A percentile compares a stretch with the other conserved stretches of the same genome.
Evolutionary conservation across 2,113 vertebrate species (phyloP).

Genomic region (Oncorhynchus nerka): DNA sequence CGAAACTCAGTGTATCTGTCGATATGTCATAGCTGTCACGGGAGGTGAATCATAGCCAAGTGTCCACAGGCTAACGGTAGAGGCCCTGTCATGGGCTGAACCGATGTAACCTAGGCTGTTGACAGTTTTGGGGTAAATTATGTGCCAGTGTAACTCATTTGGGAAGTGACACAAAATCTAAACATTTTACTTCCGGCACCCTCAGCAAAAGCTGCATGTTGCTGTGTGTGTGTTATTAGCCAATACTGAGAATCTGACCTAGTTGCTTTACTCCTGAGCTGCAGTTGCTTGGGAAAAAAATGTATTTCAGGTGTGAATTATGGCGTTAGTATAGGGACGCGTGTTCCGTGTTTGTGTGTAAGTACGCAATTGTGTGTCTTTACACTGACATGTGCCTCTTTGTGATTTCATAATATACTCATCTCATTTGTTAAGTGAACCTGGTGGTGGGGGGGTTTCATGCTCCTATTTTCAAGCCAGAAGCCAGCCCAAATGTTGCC

Average conservation of each 20-base stretch:
- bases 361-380: neutral
- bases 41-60: conserved; percentile 61
- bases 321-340: too few relatives aligned
- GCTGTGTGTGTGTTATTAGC: neutral
- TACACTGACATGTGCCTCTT: neutral
- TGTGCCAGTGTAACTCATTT: neutral
- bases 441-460: neutral
- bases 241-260: neutral
- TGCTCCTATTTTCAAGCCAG: neutral
- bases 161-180: neutral
- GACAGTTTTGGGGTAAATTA: conserved; percentile 28
- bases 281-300: neutral
- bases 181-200: neutral
- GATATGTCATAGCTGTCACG: conserved; percentile 66
- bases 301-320: neutral
- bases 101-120: conserved; percentile 1
- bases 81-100: conserved; percentile 33
- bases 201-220: neutral
- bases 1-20: conserved; percentile 64
- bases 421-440: conserved; percentile 8
- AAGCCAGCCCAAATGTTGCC: conserved; percentile 19
- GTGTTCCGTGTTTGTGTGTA: neutral
- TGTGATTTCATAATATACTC: neutral
- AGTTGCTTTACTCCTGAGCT: neutral
- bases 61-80: conserved; percentile 21